Conservation (phyloP, 2,888 invertebrate genomes). For the Digitonthophagus gazella region DNA sequence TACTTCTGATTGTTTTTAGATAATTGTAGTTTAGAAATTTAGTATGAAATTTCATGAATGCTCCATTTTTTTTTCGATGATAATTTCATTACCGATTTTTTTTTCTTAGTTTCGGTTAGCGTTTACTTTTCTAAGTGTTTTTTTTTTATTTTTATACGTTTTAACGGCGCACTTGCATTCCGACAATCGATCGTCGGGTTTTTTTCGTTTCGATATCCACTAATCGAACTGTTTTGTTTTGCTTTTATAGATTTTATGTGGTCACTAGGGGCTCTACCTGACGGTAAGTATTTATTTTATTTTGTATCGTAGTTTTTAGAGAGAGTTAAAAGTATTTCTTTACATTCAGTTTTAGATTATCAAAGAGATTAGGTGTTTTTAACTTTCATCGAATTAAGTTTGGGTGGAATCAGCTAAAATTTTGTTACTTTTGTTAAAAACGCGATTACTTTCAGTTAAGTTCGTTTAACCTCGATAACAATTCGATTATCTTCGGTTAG, state of each 20-base stretch:
- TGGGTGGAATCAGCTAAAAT: too few species aligned
- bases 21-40: constrained; percentile 42
- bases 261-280: constrained; percentile 97
- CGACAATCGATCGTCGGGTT: not conserved
- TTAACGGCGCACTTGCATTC: constrained; percentile 4
- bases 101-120: constrained; percentile 26
- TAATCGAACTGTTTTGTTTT: constrained; percentile 33
- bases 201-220: constrained; percentile 11
- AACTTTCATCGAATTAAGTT: too few species aligned
- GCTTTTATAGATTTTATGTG: constrained; percentile 94
- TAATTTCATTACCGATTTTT: constrained; percentile 30
- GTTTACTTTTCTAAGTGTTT: constrained; percentile 24
- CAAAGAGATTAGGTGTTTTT: too few species aligned
- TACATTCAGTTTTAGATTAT: too few species aligned
- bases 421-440: too few species aligned
- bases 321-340: not conserved
- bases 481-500: too few species aligned
- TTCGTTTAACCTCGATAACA: too few species aligned
- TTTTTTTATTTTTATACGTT: constrained; percentile 19
- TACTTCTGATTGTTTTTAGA: constrained; percentile 8
- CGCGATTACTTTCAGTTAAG: too few species aligned
- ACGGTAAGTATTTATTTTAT: constrained; percentile 70
- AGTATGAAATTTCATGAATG: constrained; percentile 54
- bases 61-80: constrained; percentile 32
- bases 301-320: not conserved